phyloP scores from a whole-genome alignment of 2,113 vertebrate genomes.

The Catharus bicknelli region DNA sequence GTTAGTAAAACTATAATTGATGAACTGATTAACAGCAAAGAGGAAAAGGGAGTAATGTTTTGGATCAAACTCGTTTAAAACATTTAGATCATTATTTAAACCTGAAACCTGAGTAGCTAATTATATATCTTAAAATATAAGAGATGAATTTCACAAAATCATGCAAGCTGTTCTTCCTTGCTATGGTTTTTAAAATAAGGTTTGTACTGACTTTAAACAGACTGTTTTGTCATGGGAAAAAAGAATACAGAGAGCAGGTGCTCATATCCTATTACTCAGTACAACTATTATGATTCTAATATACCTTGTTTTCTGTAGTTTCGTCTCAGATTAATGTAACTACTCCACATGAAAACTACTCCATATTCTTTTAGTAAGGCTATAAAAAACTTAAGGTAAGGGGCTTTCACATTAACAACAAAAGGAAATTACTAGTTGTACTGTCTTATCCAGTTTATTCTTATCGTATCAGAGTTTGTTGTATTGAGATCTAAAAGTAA shows the following conservation, averaged over 20 bases:
- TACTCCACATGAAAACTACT: neutral
- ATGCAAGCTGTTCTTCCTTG: constrained; percentile 23
- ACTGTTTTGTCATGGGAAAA: neutral
- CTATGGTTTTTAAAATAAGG: constrained; percentile 14
- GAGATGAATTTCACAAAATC: constrained; percentile 41
- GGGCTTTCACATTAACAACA: neutral
- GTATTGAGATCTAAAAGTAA: neutral
- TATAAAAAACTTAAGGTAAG: neutral
- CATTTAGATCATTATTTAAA: constrained; percentile 61
- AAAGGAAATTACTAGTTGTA: neutral
- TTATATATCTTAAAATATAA: constrained; percentile 58
- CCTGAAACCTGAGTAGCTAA: constrained; percentile 51
- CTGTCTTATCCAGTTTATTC: neutral
- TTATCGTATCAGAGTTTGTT: neutral
- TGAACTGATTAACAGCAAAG: constrained; percentile 54
- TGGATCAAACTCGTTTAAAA: constrained; percentile 62
- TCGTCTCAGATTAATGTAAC: neutral
- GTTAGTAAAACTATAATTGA: constrained; percentile 71
- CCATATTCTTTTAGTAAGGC: neutral
- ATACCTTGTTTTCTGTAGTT: neutral
- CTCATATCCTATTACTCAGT: constrained; percentile 16
- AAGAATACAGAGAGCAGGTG: neutral
- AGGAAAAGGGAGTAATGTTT: constrained; percentile 50
- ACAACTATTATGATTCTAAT: neutral
- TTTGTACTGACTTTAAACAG: constrained; percentile 33